A percentile compares a stretch with the other conserved stretches of the same genome.
Evolutionary conservation across 2,797 vertebrate species (phyloP).

Genomic region (Nannoperca obscura): DNA sequence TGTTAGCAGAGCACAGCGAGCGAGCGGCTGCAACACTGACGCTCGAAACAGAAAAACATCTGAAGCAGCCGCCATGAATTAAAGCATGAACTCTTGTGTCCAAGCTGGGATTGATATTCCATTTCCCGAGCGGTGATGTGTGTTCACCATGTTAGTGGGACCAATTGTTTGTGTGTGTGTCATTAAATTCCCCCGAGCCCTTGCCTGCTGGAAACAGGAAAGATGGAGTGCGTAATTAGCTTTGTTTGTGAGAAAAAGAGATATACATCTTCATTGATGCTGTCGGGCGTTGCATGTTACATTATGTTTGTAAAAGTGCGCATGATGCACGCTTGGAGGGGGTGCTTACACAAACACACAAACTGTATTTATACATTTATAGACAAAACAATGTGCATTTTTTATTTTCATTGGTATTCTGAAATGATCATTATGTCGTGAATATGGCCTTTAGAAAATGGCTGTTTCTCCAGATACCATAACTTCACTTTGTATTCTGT

Average conservation of each 20-base stretch:
- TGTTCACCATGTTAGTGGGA: slow-evolving; percentile 32
- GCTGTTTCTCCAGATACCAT: not conserved
- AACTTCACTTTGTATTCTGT: slow-evolving; percentile 52
- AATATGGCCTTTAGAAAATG: not conserved
- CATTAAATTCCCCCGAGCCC: slow-evolving; percentile 25
- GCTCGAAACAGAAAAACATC: slow-evolving; percentile 17
- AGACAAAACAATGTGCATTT: not conserved
- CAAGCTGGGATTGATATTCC: slow-evolving; percentile 53
- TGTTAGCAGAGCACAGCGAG: slow-evolving; percentile 38
- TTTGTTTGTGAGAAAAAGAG: slow-evolving; percentile 34
- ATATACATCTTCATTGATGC: slow-evolving; percentile 35
- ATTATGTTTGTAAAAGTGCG: slow-evolving; percentile 29
- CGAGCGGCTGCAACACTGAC: slow-evolving; percentile 1
- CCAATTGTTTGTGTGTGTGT: slow-evolving; percentile 5
- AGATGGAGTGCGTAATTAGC: slow-evolving; percentile 31
- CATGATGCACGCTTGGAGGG: not conserved
- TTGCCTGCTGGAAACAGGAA: slow-evolving; percentile 10
- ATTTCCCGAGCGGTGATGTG: slow-evolving; percentile 42
- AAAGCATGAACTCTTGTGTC: slow-evolving; percentile 49
- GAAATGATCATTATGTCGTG: slow-evolving; percentile 23
- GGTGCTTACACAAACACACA: not conserved
- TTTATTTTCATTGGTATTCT: not conserved
- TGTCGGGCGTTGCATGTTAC: slow-evolving; percentile 25
- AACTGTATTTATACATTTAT: not conserved
- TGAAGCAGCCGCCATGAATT: slow-evolving; percentile 50